Evolutionary conservation across 1,140 invertebrate species (phyloP).

Genomic region (Telenomus remus): DNA sequence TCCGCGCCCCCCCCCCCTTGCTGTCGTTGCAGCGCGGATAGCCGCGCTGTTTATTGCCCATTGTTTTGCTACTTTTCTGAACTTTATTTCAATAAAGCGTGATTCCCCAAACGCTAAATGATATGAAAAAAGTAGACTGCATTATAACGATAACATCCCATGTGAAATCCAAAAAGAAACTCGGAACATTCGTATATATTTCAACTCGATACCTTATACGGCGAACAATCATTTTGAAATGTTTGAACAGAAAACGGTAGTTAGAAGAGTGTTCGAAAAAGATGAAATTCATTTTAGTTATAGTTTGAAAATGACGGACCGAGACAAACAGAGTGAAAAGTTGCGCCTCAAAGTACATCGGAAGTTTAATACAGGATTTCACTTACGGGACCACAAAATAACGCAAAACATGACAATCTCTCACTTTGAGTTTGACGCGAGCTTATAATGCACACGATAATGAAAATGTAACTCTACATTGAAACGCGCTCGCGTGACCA

Average conservation of each 20-base stretch:
- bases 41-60: slow-evolving; percentile 36
- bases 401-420: too few relatives aligned
- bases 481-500: slow-evolving; percentile 46
- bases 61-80: slow-evolving; percentile 32
- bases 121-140: slow-evolving; percentile 15
- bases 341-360: too few relatives aligned
- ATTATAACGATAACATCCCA: not conserved
- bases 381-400: too few relatives aligned
- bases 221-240: too few relatives aligned
- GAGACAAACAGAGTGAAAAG: not conserved
- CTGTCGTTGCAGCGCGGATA: not conserved
- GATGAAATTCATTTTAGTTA: too few relatives aligned
- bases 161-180: too few relatives aligned
- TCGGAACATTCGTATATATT: too few relatives aligned
- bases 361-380: too few relatives aligned
- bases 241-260: too few relatives aligned
- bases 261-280: too few relatives aligned
- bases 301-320: not conserved
- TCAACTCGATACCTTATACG: too few relatives aligned
- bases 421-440: slow-evolving; percentile 10
- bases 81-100: slow-evolving; percentile 14
- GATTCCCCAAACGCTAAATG: slow-evolving; percentile 37
- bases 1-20: not conserved
- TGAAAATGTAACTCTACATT: slow-evolving; percentile 50
- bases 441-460: slow-evolving; percentile 48